Conservation (phyloP, 2,888 invertebrate genomes). For the Norana najaformis region DNA sequence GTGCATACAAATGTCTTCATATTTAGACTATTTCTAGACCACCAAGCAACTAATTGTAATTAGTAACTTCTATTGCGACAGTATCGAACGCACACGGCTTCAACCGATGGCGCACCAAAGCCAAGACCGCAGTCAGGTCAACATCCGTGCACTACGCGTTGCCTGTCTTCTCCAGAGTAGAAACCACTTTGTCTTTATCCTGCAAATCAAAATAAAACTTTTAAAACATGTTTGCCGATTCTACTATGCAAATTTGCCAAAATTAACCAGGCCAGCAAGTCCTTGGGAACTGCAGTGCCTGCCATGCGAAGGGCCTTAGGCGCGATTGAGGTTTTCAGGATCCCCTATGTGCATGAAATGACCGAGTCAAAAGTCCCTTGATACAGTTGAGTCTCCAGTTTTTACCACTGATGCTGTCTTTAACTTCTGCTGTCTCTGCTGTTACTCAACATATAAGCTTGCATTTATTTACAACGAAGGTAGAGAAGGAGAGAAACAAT, state of each 20-base stretch:
- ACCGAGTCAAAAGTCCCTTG: too few species aligned
- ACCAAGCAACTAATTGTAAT: too few species aligned
- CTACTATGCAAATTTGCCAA: not conserved
- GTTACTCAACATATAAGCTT: not conserved
- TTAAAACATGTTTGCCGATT: not conserved
- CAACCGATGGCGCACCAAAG: too few species aligned
- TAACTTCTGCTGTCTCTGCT: not conserved
- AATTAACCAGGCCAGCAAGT: not conserved
- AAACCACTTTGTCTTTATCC: not conserved
- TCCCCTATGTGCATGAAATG: too few species aligned
- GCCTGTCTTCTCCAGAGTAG: not conserved
- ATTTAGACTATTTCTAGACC: not conserved
- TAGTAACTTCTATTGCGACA: too few species aligned
- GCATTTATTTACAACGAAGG: too few species aligned
- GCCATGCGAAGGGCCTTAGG: not conserved
- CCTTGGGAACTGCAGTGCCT: not conserved
- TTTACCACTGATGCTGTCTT: not conserved
- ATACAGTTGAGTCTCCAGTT: too few species aligned
- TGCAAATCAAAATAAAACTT: not conserved
- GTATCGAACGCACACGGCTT: too few species aligned
- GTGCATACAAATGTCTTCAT: not conserved
- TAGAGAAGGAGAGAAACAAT: too few species aligned
- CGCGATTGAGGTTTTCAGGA: not conserved
- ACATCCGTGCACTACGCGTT: not conserved
- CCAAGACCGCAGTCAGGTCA: too few species aligned